Base-by-base conservation (phyloP, 2,797 vertebrate species). In the Zalophus californianus region DNA sequence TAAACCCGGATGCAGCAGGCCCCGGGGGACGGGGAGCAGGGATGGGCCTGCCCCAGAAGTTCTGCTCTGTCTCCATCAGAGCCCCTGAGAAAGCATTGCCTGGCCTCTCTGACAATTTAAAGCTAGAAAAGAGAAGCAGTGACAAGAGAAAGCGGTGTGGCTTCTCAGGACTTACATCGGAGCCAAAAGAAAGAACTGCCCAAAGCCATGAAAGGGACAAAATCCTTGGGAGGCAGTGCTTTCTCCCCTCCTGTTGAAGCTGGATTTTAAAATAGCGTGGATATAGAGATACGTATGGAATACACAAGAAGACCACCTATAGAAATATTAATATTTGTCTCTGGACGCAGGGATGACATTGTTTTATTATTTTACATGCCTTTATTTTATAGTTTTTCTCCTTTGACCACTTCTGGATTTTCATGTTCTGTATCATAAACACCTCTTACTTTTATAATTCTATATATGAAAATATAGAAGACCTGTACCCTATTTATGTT, bases 301-400 rank as follows among this genome's bases (percentile, higher is more conserved):
- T 80, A 54, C 89, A 66, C 52, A 6, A 38, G 18, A 91, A 83
- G 7, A 75, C 27, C 48, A 68, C 5, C 9, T n/a, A 58, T 11
- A 68, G 48, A 92, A 90, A 50, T 64, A 70, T 38, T 92, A 48
- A 35, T 44, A 73, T 35, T 95, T 86, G 87, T 86, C 62, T 94
- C 86, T 96, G 32, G 54, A 38, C 44, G 16, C 5, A 9, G 12
- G 23, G 38, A 58, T 93, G 86, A 54, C 3, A 62, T 75, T 62
- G 66, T 79, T 77, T 91, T 77, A 94, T 21, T 87, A 72, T 86
- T 93, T 86, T 88, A 88, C 32, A 23, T 58, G 10, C 44, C 44
- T 44, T 44, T 70, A 23, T 72, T 68, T 58, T 83, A 21, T 72
- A 5, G 73, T 56, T 48, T 93, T 86, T 86, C 60, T 84, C 50